These are phyloP conservation scores for Poeciliopsis turneri DNA, from an alignment of 2,797 vertebrate genomes.

Conservation along the genomic window DNA sequence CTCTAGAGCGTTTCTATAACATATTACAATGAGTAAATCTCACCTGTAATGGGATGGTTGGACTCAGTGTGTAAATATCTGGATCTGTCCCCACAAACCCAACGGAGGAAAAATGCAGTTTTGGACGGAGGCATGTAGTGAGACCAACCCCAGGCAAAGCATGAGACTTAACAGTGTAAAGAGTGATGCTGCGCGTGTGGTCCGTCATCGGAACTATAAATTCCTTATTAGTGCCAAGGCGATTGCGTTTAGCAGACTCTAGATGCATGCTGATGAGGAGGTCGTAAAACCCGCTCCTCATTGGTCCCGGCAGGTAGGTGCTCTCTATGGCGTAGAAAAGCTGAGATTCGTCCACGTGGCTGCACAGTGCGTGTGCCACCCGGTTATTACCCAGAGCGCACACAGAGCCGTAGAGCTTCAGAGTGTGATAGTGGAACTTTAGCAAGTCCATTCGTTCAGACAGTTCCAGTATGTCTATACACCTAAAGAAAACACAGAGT, in stretches of 20 bases:
- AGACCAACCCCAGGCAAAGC: constrained; percentile 91
- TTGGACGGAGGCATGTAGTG: constrained; percentile 89
- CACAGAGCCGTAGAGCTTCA: constrained; percentile 91
- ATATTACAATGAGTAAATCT: constrained; percentile 6
- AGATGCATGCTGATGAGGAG: constrained; percentile 95
- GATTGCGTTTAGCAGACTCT: constrained; percentile 91
- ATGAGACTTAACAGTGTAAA: constrained; percentile 83
- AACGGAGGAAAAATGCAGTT: constrained; percentile 87
- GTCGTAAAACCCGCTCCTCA: constrained; percentile 93
- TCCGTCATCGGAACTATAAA: constrained; percentile 94
- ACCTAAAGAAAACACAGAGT: constrained; percentile 72
- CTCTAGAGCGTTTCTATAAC: not conserved
- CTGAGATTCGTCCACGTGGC: constrained; percentile 94
- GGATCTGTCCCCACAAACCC: constrained; percentile 86
- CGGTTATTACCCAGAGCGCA: constrained; percentile 97
- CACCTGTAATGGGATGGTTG: constrained; percentile 85
- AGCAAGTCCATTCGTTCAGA: constrained; percentile 88
- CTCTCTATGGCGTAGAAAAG: constrained; percentile 92
- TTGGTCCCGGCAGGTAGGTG: constrained; percentile 89
- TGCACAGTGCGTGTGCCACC: constrained; percentile 92
- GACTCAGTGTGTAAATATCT: constrained; percentile 86
- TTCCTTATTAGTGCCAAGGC: constrained; percentile 92
- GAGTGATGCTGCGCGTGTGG: constrained; percentile 84
- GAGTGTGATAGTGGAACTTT: constrained; percentile 92
- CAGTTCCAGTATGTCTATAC: constrained; percentile 94